phyloP scores from a whole-genome alignment of 2,113 vertebrate genomes.

The Bombycilla garrulus region DNA sequence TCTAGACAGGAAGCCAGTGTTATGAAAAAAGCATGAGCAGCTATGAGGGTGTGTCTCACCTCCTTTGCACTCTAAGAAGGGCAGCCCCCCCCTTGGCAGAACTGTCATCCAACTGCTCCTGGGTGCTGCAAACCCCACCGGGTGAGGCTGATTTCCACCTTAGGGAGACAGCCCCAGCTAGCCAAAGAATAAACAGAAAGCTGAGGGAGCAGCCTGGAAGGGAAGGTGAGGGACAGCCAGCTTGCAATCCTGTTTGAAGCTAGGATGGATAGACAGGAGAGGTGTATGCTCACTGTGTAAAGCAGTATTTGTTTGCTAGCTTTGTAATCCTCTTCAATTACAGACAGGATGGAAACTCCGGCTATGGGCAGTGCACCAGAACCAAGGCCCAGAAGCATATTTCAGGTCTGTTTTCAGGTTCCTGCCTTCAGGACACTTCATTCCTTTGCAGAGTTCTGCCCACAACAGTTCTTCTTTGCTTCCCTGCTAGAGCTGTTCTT shows the following conservation, averaged over 20 bases:
- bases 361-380: neutral
- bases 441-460: neutral
- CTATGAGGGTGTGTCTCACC: neutral
- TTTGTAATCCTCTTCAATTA: neutral
- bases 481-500: neutral
- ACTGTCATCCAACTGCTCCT: neutral
- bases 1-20: neutral
- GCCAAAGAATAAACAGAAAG: neutral
- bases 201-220: neutral
- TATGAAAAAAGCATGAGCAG: neutral
- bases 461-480: neutral
- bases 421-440: neutral
- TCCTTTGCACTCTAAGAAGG: neutral
- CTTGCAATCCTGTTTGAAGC: neutral
- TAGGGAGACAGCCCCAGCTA: neutral
- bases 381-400: neutral
- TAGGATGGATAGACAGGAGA: neutral
- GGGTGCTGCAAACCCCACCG: rapidly evolving
- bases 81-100: neutral
- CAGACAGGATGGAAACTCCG: neutral
- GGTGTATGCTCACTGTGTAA: neutral
- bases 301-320: neutral
- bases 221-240: neutral
- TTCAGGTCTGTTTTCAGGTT: neutral
- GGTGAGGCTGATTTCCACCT: neutral